Percentiles rank a stretch among this genome's conserved stretches.
Conservation (phyloP, 2,113 vertebrate genomes). For the Bujurquina vittata region DNA sequence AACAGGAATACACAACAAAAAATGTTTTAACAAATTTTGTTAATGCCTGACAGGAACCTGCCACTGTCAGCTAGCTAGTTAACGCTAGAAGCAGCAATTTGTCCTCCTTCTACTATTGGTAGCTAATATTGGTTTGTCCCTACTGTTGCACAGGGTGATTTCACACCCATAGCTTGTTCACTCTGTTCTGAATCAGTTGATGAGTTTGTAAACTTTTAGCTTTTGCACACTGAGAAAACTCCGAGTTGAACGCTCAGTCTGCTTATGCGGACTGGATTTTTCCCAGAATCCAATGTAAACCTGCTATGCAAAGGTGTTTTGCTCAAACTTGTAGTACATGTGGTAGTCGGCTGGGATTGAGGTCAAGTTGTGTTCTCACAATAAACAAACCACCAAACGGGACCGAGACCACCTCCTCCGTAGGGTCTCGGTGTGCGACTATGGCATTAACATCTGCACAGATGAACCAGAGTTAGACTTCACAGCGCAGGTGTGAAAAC, state of each 20-base stretch:
- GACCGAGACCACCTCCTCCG: too few species aligned
- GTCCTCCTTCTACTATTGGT: neutral
- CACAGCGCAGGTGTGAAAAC: neutral
- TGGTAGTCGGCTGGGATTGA: neutral
- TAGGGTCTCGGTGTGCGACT: too few species aligned
- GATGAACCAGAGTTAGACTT: neutral
- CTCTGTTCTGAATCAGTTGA: neutral
- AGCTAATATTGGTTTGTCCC: neutral
- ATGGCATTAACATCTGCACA: neutral
- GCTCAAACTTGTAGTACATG: neutral
- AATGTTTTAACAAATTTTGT: neutral
- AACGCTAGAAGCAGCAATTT: neutral
- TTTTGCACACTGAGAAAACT: neutral
- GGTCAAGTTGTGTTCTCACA: neutral
- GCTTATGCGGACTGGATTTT: neutral
- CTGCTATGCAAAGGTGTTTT: neutral
- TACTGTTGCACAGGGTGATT: rapidly evolving
- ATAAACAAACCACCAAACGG: too few species aligned
- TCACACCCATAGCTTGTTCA: rapidly evolving
- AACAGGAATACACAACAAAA: neutral
- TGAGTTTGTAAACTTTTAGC: neutral
- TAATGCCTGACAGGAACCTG: neutral
- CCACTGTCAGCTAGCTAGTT: neutral
- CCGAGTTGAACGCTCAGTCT: neutral
- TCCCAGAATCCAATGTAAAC: neutral